Conservation (phyloP, 2,888 invertebrate genomes). For the Zaprionus obscuricornis region DNA sequence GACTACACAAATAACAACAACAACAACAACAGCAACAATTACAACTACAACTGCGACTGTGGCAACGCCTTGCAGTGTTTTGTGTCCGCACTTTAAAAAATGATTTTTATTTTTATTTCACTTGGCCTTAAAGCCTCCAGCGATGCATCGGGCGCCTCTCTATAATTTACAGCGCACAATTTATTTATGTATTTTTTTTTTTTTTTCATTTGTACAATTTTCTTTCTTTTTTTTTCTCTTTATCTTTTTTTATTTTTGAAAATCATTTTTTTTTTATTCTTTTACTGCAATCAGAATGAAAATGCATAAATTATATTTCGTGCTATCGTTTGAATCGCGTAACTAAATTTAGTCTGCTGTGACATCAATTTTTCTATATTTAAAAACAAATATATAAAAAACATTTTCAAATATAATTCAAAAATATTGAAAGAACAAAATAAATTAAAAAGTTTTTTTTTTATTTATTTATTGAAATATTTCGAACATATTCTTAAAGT, state of each 20-base stretch:
- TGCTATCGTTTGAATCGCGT: conserved; percentile 4
- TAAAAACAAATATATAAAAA: no score
- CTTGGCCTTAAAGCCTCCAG: conserved; percentile 15
- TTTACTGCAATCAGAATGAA: no score
- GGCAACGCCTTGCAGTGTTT: conserved; percentile 50
- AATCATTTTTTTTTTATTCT: no score
- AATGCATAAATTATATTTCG: conserved; percentile 34
- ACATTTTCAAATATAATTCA: no score
- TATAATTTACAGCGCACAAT: conserved; percentile 30
- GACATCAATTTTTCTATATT: conserved; percentile 1
- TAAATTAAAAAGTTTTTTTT: no score
- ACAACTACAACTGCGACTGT: conserved; percentile 30
- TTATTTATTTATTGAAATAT: no score
- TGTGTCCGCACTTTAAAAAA: conserved; percentile 57
- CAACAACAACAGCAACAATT: no score
- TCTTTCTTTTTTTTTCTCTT: conserved; percentile 22
- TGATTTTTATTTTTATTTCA: conserved; percentile 33
- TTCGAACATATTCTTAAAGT: no score
- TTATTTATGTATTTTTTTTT: conserved; percentile 27
- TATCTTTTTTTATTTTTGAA: background rate
- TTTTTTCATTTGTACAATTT: conserved; percentile 1
- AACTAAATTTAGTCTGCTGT: conserved; percentile 7
- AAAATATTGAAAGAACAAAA: no score
- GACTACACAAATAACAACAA: no score
- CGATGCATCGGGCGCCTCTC: conserved; percentile 23